Conservation (phyloP, 2,888 invertebrate genomes). For the Prenolepis imparis region DNA sequence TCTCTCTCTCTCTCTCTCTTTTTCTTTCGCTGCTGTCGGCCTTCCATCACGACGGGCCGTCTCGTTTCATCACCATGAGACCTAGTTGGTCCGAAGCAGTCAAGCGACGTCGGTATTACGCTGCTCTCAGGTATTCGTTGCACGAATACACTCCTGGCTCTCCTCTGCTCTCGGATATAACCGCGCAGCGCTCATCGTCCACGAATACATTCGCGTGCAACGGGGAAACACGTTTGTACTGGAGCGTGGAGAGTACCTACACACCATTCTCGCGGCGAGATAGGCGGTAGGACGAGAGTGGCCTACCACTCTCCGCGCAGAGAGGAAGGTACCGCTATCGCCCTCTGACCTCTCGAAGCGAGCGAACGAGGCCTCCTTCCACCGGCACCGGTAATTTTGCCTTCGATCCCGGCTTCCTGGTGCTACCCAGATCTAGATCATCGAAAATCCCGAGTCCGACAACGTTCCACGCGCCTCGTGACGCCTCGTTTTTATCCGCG, state of each 20-base stretch:
- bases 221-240: conserved; percentile 61
- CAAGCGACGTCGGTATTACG: conserved; percentile 51
- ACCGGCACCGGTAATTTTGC: conserved; percentile 82
- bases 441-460: conserved; percentile 72
- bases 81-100: conserved; percentile 60
- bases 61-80: conserved; percentile 52
- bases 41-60: conserved; percentile 59
- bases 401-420: conserved; percentile 82
- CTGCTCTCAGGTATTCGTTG: conserved; percentile 74
- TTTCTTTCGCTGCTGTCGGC: conserved; percentile 18
- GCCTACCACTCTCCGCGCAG: conserved; percentile 65
- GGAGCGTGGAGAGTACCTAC: conserved; percentile 66
- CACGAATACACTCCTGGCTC: conserved; percentile 68
- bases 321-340: conserved; percentile 85
- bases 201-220: conserved; percentile 51
- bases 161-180: conserved; percentile 52
- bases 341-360: conserved; percentile 84
- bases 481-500: conserved; percentile 15
- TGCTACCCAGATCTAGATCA: conserved; percentile 82
- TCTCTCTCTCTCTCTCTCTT: conserved; percentile 41
- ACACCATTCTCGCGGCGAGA: conserved; percentile 56
- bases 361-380: conserved; percentile 82
- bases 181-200: conserved; percentile 49
- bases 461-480: conserved; percentile 42
- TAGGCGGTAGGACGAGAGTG: conserved; percentile 75